A percentile compares a stretch with the other conserved stretches of the same genome.
These are phyloP conservation scores for Microtus oregoni DNA, from an alignment of 2,113 vertebrate species.

Conservation along the genomic window DNA sequence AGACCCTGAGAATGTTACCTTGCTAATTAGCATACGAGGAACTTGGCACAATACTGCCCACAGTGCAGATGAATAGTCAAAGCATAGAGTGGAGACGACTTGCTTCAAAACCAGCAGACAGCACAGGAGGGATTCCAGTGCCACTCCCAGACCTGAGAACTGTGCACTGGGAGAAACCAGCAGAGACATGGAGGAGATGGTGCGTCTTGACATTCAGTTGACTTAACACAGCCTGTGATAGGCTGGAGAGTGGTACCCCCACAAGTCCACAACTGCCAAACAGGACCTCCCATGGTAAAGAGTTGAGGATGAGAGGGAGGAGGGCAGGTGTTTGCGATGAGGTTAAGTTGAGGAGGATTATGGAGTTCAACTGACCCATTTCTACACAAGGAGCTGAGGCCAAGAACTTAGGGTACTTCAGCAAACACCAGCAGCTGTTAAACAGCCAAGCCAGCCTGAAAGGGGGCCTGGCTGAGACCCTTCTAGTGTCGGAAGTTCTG, in stretches of 20 bases:
- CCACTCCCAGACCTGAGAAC: background rate
- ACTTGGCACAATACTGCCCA: background rate
- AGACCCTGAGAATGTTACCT: slow-evolving; percentile 34
- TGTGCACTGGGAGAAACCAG: background rate
- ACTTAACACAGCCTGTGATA: slow-evolving; percentile 8
- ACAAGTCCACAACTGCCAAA: slow-evolving; percentile 38
- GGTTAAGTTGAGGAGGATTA: background rate
- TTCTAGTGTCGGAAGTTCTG: too few species aligned
- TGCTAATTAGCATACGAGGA: background rate
- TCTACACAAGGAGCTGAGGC: background rate
- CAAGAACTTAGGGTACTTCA: background rate
- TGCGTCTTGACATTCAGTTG: background rate
- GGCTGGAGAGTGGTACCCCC: background rate
- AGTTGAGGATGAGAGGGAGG: too few species aligned
- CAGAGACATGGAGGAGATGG: background rate
- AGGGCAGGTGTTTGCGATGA: background rate
- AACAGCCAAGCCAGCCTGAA: background rate
- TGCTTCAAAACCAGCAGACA: background rate
- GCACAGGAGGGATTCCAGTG: background rate
- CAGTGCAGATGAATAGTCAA: background rate
- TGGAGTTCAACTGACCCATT: background rate
- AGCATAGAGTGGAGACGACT: background rate
- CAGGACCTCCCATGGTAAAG: background rate
- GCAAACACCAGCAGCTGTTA: background rate
- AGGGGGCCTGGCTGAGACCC: background rate